phyloP scores from a whole-genome alignment of 2,113 vertebrate species.

The Corvus moneduloides region DNA sequence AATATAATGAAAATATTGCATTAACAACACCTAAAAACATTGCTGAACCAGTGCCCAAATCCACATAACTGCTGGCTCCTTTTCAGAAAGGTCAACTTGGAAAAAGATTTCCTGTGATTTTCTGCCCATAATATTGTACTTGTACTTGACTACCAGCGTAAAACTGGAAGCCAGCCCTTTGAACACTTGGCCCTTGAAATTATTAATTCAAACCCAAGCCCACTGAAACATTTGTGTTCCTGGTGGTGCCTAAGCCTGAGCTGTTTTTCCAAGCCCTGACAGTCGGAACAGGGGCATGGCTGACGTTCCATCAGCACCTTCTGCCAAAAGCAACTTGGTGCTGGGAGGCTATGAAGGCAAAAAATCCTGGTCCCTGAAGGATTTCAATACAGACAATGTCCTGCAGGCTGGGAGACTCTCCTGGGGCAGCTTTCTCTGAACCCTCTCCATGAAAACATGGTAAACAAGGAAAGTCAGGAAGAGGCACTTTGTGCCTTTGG shows the following conservation, averaged over 20 bases:
- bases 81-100: conserved; percentile 28
- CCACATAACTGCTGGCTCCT: conserved; percentile 26
- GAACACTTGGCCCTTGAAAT: conserved; percentile 15
- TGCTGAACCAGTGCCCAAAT: conserved; percentile 12
- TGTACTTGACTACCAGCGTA: background rate
- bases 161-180: conserved; percentile 30
- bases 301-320: background rate
- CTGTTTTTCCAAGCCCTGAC: background rate
- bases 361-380: background rate
- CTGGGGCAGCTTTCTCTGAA: background rate
- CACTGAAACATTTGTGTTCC: background rate
- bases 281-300: background rate
- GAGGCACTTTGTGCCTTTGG: background rate
- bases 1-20: conserved; percentile 38
- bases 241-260: background rate
- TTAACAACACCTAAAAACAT: conserved; percentile 44
- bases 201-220: background rate
- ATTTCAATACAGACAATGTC: background rate
- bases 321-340: background rate
- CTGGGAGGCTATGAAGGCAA: background rate
- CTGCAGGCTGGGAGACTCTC: background rate
- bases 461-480: background rate
- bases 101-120: conserved; percentile 37
- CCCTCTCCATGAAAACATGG: background rate
- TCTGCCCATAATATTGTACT: conserved; percentile 18